Evolutionary conservation across 2,888 invertebrate species (phyloP), one percentile per base, ranked within the genome.

Genomic region (Acronicta psi): DNA sequence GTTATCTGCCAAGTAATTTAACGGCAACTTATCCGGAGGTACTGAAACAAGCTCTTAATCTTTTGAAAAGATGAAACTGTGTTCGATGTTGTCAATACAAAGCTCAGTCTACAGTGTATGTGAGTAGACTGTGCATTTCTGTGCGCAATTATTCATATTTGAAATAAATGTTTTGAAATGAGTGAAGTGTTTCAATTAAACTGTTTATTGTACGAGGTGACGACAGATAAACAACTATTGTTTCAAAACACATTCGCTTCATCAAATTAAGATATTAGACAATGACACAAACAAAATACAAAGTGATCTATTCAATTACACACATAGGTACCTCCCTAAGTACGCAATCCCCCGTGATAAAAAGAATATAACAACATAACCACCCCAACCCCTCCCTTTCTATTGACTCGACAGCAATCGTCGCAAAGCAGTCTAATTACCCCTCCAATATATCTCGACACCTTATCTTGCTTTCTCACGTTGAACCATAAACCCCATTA

Each of bases 111-210:
- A 40, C 3, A 13, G 18, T 40, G 7, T 40, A 18, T 1, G n/a
- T 40, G 40, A 13, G 18, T 40, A 13, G 40, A 5, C 40, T 40
- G 17, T 11, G 18, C 10, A 5, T 34, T 29, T 11, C 2, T 34
- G 40, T 11, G 17, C 13, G 17, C 10, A 40, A 40, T 42, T 42
- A n/a, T 34, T n/a, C n/a, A 23, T n/a, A n/a, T 20, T 2, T 10
- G n/a, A 23, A 42, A 42, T 42, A 23, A 42, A 42, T 23, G 42
- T 42, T 42, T 23, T 42, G n/a, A 23, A 42, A 23, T 23, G 2
- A 2, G n/a, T n/a, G 8, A 23, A 8, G 9, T 14, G 17, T 42
- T 20, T 42, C 13, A 23, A n/a, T 23, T 42, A 2, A 29, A 29
- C 11, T n/a, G n/a, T 34, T n/a, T n/a, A n/a, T 2, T 34, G 6